These are phyloP conservation scores for Ictidomys tridecemlineatus DNA, from an alignment of 2,113 vertebrate genomes.

Conservation along the genomic window DNA sequence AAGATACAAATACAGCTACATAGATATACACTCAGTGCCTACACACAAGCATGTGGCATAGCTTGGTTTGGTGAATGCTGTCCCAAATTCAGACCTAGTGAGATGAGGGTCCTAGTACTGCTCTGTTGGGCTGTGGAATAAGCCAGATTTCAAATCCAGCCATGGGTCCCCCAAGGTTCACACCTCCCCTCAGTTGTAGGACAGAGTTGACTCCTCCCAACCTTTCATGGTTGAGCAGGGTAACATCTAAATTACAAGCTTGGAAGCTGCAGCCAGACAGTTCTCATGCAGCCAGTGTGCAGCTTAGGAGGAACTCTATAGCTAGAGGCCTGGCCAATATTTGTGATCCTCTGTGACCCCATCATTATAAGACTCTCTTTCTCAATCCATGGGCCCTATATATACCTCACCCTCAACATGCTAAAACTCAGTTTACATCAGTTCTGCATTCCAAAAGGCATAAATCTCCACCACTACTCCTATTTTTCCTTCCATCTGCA, in stretches of 20 bases:
- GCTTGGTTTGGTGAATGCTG: not conserved
- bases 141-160: not conserved
- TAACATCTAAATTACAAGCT: conserved; percentile 48
- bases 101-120: not conserved
- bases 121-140: not conserved
- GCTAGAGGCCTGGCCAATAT: not conserved
- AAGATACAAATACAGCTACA: too few relatives aligned
- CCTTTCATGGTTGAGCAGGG: not conserved
- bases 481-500: not conserved
- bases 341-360: not conserved
- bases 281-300: not conserved
- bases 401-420: not conserved
- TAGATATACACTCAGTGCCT: not conserved
- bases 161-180: not conserved
- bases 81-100: not conserved
- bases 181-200: not conserved
- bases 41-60: not conserved
- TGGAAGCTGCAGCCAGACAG: fast-evolving
- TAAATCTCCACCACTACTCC: not conserved
- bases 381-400: not conserved
- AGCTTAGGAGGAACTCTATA: not conserved
- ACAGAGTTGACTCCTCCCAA: not conserved
- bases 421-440: not conserved
- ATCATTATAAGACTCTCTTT: not conserved
- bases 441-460: not conserved